Conservation (phyloP, 2,888 invertebrate genomes). For the Diachrysia chrysitis region DNA sequence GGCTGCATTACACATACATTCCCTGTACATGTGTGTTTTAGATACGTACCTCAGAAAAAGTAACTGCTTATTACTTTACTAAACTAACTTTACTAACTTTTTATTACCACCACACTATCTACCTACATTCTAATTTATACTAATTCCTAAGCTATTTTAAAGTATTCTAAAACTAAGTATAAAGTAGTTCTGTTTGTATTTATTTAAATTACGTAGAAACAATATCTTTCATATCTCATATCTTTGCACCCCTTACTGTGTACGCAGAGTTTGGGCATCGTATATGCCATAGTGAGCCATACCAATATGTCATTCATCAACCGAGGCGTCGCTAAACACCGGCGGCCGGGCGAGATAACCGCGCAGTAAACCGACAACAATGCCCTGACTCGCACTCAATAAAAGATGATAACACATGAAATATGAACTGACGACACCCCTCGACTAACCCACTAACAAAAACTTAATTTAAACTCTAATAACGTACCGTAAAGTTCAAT, state of each 20-base stretch:
- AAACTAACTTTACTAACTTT: too few species aligned
- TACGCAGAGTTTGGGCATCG: slow-evolving; percentile 29
- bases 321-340: slow-evolving; percentile 83
- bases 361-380: slow-evolving; percentile 87
- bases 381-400: slow-evolving; percentile 87
- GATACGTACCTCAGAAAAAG: too few species aligned
- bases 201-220: slow-evolving; percentile 19
- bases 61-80: too few species aligned
- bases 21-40: too few species aligned
- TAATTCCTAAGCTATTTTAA: too few species aligned
- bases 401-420: slow-evolving; percentile 89
- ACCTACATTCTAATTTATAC: too few species aligned
- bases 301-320: slow-evolving; percentile 86
- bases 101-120: too few species aligned
- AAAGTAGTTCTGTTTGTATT: not conserved
- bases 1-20: too few species aligned
- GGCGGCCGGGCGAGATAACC: slow-evolving; percentile 84
- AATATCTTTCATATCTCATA: slow-evolving; percentile 19
- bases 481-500: slow-evolving; percentile 52
- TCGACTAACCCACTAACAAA: slow-evolving; percentile 60
- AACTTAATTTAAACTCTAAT: slow-evolving; percentile 57
- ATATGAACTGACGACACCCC: slow-evolving; percentile 87
- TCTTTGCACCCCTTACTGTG: slow-evolving; percentile 25
- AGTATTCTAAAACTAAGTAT: too few species aligned
- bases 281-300: slow-evolving; percentile 47